Percentiles rank a stretch among this genome's conserved stretches.
Evolutionary conservation across 1,140 invertebrate species (phyloP).

Genomic region (Zaprionus camerounensis): DNA sequence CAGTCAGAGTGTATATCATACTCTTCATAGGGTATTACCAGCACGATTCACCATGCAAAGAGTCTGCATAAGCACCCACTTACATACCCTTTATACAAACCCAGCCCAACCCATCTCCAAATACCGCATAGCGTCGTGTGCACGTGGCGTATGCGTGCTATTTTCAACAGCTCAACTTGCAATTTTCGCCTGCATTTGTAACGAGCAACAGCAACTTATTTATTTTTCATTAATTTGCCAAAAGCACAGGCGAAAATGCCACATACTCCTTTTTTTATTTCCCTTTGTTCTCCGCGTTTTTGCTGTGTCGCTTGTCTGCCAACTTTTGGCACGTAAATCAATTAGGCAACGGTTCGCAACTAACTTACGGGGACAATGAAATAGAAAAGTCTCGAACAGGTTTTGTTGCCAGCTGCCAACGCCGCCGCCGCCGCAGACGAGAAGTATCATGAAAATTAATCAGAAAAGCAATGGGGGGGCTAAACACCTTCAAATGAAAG

Average conservation of each 20-base stretch:
- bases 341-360: slow-evolving; percentile 53
- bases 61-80: not conserved
- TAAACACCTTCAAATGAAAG: not conserved
- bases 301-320: slow-evolving; percentile 50
- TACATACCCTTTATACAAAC: not conserved
- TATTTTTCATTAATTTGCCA: slow-evolving; percentile 52
- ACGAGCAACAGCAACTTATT: slow-evolving; percentile 25
- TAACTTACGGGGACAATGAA: slow-evolving; percentile 40
- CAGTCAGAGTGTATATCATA: not conserved
- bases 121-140: slow-evolving; percentile 36
- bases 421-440: not conserved
- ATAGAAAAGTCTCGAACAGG: slow-evolving; percentile 40
- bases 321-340: slow-evolving; percentile 79
- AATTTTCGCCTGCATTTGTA: slow-evolving; percentile 24
- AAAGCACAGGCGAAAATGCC: slow-evolving; percentile 26
- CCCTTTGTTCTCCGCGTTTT: slow-evolving; percentile 2
- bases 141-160: slow-evolving; percentile 63
- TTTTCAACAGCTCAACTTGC: slow-evolving; percentile 41
- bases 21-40: not conserved
- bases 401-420: slow-evolving; percentile 9
- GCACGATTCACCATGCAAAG: not conserved
- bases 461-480: not conserved
- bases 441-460: slow-evolving; percentile 12
- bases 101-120: not conserved
- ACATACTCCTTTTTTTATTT: slow-evolving; percentile 21